phyloP scores from a whole-genome alignment of 1,140 invertebrate species.

The Neodiprion virginianus region DNA sequence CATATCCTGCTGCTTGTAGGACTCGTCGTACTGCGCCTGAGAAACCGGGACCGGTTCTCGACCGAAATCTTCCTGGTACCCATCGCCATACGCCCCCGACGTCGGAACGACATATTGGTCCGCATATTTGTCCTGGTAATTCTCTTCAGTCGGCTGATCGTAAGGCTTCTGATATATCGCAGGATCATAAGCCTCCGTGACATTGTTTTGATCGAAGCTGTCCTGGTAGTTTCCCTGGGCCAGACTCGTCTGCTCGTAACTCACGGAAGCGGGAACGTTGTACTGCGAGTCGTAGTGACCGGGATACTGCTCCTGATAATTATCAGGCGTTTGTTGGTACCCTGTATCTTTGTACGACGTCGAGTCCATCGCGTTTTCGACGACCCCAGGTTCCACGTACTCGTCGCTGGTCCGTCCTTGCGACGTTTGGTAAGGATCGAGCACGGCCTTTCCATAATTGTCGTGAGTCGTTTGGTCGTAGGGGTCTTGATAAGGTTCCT shows the following conservation, averaged over 20 bases:
- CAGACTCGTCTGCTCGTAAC: conserved; percentile 34
- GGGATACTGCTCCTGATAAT: conserved; percentile 41
- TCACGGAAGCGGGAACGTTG: conserved; percentile 43
- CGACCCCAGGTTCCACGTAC: conserved; percentile 5
- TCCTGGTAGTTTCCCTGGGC: not conserved
- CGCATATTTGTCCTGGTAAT: conserved; percentile 26
- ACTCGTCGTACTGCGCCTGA: conserved; percentile 26
- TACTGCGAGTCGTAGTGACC: conserved; percentile 48
- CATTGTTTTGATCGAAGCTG: not conserved
- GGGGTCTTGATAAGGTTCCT: conserved; percentile 32
- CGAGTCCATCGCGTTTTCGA: conserved; percentile 34
- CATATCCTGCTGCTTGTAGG: conserved; percentile 33
- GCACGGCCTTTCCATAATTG: not conserved
- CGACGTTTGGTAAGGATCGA: not conserved
- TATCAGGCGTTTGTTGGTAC: conserved; percentile 36
- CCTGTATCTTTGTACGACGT: conserved; percentile 42
- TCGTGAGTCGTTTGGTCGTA: conserved; percentile 8
- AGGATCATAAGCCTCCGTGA: not conserved
- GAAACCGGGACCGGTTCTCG: conserved; percentile 2
- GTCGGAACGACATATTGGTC: conserved; percentile 14
- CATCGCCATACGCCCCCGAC: conserved; percentile 24
- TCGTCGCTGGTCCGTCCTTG: not conserved
- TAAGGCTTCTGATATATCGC: conserved; percentile 34
- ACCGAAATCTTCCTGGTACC: conserved; percentile 16
- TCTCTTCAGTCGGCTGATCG: conserved; percentile 33